These are phyloP conservation scores for Monomorium pharaonis DNA, from an alignment of 1,140 invertebrate species.

Conservation along the genomic window DNA sequence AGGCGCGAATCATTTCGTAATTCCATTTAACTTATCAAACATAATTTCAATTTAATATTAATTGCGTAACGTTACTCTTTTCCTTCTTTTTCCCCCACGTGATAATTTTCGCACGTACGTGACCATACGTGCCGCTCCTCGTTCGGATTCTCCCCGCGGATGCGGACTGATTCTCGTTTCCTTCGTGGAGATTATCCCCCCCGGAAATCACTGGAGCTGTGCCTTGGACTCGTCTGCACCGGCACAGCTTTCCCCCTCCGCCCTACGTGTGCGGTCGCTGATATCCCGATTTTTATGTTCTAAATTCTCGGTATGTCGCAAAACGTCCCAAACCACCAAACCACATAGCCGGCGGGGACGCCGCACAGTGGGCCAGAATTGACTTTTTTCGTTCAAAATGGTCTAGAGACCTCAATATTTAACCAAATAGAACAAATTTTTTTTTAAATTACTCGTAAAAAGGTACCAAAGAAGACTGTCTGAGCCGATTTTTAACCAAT, in stretches of 20 bases:
- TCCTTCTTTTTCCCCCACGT: not conserved
- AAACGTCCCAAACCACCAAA: constrained; percentile 25
- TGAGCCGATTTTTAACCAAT: too few relatives aligned
- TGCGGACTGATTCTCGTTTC: not conserved
- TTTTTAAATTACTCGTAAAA: too few relatives aligned
- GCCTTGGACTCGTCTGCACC: constrained; percentile 1
- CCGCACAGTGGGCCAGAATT: not conserved
- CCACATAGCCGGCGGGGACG: not conserved
- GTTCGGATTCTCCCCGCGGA: not conserved
- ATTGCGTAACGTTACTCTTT: not conserved
- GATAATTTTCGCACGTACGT: not conserved
- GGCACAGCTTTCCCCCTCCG: not conserved
- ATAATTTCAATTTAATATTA: constrained; percentile 20
- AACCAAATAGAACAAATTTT: too few relatives aligned
- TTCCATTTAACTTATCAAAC: not conserved
- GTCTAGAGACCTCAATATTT: too few relatives aligned
- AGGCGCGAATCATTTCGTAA: not conserved
- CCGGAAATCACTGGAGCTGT: constrained; percentile 31
- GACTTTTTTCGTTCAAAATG: too few relatives aligned
- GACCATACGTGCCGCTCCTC: not conserved
- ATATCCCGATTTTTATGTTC: constrained; percentile 49
- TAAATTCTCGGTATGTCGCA: constrained; percentile 32
- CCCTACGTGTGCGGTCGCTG: constrained; percentile 7
- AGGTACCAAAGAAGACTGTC: too few relatives aligned
- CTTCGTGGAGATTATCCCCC: constrained; percentile 22